Conservation (phyloP, 1,140 invertebrate genomes). For the Ephestia elutella region DNA sequence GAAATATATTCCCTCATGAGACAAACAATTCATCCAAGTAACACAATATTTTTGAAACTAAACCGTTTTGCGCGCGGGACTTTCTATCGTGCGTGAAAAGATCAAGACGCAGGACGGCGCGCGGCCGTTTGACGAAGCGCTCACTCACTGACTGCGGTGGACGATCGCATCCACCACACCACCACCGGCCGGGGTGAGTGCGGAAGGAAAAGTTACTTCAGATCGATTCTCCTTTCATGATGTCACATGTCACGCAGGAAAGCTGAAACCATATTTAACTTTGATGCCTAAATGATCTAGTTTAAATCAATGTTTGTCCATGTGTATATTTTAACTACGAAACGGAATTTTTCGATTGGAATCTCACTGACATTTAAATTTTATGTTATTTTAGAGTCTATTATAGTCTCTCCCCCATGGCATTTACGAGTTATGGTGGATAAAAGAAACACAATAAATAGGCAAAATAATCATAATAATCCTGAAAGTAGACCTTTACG, state of each 20-base stretch:
- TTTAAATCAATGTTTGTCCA: too few relatives aligned
- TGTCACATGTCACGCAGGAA: neutral
- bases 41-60: neutral
- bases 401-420: too few relatives aligned
- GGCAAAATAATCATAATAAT: too few relatives aligned
- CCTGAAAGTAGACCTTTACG: too few relatives aligned
- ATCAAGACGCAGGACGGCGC: neutral
- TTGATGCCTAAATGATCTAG: too few relatives aligned
- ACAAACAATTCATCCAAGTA: neutral
- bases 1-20: slow-evolving; percentile 1
- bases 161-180: neutral
- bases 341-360: too few relatives aligned
- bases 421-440: too few relatives aligned
- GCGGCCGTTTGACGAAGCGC: neutral
- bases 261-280: too few relatives aligned
- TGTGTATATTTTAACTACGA: too few relatives aligned
- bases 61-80: neutral
- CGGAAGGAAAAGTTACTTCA: slow-evolving; percentile 2
- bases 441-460: too few relatives aligned
- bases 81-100: neutral
- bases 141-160: neutral
- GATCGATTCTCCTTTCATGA: neutral
- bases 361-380: too few relatives aligned
- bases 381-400: too few relatives aligned
- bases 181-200: neutral